Percentiles rank a stretch among this genome's conserved stretches.
Evolutionary conservation across 2,113 vertebrate genomes (phyloP).

Genomic region (Pipra filicauda): DNA sequence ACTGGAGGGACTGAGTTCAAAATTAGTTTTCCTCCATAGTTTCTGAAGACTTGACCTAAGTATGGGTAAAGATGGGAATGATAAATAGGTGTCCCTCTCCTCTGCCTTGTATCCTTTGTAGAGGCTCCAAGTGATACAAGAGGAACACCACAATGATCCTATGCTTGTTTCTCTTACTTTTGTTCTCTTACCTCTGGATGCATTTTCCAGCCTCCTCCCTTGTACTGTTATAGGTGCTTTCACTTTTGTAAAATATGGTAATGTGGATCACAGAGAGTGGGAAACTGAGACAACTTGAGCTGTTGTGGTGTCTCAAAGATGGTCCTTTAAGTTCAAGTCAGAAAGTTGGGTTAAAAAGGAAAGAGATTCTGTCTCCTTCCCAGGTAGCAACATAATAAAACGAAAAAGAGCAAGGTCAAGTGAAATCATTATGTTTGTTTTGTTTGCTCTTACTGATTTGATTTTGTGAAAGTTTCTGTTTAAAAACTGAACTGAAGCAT

Average conservation of each 20-base stretch:
- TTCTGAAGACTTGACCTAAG: background rate
- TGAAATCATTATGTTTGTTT: background rate
- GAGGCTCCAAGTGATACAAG: background rate
- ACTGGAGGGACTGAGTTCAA: background rate
- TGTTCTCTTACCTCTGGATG: background rate
- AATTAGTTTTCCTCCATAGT: background rate
- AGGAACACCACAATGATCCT: background rate
- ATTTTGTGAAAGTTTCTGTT: background rate
- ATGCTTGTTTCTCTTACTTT: background rate
- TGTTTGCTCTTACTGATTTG: background rate
- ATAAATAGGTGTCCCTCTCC: background rate
- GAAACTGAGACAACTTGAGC: background rate
- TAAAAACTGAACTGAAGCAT: background rate
- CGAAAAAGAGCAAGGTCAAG: background rate
- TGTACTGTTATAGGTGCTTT: background rate
- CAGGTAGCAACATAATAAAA: background rate
- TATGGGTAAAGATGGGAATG: background rate
- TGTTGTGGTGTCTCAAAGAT: background rate
- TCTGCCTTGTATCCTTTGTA: background rate
- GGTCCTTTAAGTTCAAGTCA: background rate
- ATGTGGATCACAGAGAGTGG: background rate
- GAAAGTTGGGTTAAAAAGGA: background rate
- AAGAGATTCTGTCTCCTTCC: background rate
- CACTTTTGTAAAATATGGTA: rapidly evolving
- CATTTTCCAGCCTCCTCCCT: background rate